Evolutionary conservation across 2,888 invertebrate genomes (phyloP), one percentile per base, ranked within the genome.

Genomic region (Ectemnius cavifrons): DNA sequence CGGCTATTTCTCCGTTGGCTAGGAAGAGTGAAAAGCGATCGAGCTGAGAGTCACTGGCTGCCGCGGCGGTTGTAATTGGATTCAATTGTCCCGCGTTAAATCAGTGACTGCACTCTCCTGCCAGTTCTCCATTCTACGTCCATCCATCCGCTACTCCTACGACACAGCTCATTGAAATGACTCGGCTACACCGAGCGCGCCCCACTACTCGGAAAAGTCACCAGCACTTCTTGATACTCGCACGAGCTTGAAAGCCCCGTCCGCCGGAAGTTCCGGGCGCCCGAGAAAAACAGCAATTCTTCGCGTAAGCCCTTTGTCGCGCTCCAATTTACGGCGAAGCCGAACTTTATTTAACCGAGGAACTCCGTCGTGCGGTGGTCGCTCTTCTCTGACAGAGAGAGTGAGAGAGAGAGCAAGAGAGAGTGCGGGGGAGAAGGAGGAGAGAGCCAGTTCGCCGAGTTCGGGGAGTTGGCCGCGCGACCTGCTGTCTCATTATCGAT

Each of bases 41-140:
- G 37, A 4, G 81, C 85, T 89, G 89, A 89, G 89, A 83, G 83
- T 83, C 86, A 71, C 85, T 86, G 86, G 75, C 81, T 71, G 82
- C 84, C 82, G 84, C 88, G 86, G 89, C 86, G 85, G 84, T 89
- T 89, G 90, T 90, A 90, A 90, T 90, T 90, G 90, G 89, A 90
- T 90, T 90, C 89, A 89, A 90, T 90, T 90, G 90, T 90, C 89
- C 90, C 89, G 89, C 89, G 89, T 90, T 90, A 89, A 90, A 90
- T 90, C 89, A 89, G 90, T 88, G 88, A 89, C 90, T 89, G 88
- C 87, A 84, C 86, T 85, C 86, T 81, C 81, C 83, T 80, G 81
- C 79, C 84, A 80, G 78, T 81, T 84, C 84, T 81, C 80, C 82
- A 79, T 83, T 86, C 84, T 82, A 78, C 82, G 85, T 84, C 84